Evolutionary conservation across 2,888 invertebrate species (phyloP).

Genomic region (Cryptus armator): DNA sequence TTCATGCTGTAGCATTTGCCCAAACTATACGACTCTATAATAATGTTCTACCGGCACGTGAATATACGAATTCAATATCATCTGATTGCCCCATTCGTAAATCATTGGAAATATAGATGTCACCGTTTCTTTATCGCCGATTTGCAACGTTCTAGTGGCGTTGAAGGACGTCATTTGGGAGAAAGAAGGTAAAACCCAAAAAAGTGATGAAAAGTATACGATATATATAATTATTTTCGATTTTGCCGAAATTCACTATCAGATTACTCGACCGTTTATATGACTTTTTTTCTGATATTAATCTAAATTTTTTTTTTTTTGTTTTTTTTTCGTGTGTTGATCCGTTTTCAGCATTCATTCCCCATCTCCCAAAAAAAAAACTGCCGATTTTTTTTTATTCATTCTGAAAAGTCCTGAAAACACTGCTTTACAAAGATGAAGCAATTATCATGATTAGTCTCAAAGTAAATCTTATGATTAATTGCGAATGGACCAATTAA

Average conservation of each 20-base stretch:
- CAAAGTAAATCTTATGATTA: no score
- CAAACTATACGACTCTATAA: slow-evolving; percentile 34
- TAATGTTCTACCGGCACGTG: neutral
- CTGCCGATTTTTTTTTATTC: no score
- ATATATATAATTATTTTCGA: neutral
- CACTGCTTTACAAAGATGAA: no score
- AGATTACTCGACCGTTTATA: neutral
- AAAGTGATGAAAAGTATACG: slow-evolving; percentile 12
- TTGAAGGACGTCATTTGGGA: slow-evolving; percentile 47
- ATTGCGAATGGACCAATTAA: no score
- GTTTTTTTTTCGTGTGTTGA: no score
- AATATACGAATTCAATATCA: slow-evolving; percentile 57
- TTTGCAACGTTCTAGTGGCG: slow-evolving; percentile 56
- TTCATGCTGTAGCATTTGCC: slow-evolving; percentile 32
- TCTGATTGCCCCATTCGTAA: slow-evolving; percentile 63
- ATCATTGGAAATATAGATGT: slow-evolving; percentile 52
- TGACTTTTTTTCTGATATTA: neutral
- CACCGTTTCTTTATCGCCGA: slow-evolving; percentile 41
- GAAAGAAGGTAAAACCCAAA: neutral
- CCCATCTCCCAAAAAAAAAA: no score
- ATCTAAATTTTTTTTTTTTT: no score
- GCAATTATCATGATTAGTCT: no score
- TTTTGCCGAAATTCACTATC: neutral
- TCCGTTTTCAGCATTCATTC: no score
- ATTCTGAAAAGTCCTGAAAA: no score